Evolutionary conservation across 1,140 invertebrate species (phyloP).

Genomic region (Drosophila guanche): DNA sequence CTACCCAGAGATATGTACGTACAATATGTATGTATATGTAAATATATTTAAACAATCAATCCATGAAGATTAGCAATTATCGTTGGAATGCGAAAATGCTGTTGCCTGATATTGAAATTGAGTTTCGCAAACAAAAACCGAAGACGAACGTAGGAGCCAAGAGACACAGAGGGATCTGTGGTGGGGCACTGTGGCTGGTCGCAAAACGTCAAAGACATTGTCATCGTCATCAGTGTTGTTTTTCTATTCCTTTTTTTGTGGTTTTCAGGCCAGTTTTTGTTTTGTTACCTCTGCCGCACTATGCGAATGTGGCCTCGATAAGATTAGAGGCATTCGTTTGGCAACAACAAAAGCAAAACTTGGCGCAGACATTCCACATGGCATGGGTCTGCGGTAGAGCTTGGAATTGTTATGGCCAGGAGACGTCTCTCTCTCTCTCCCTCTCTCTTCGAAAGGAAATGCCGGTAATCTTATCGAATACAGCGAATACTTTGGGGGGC

Average conservation of each 20-base stretch:
- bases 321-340: slow-evolving; percentile 69
- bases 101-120: slow-evolving; percentile 77
- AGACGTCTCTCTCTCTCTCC: slow-evolving; percentile 51
- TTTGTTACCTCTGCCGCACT: slow-evolving; percentile 59
- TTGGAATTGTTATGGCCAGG: slow-evolving; percentile 38
- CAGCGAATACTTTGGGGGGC: slow-evolving; percentile 2
- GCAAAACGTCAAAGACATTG: slow-evolving; percentile 37
- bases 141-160: slow-evolving; percentile 3
- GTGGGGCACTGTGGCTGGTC: slow-evolving; percentile 7
- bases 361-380: slow-evolving; percentile 53
- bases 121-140: slow-evolving; percentile 68
- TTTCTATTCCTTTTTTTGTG: background rate
- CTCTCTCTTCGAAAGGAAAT: slow-evolving; percentile 74
- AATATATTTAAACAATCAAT: slow-evolving; percentile 68
- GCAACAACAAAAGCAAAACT: slow-evolving; percentile 49
- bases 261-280: slow-evolving; percentile 26
- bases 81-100: slow-evolving; percentile 77
- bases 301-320: slow-evolving; percentile 69
- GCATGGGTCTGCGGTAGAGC: slow-evolving; percentile 62
- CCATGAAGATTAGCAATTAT: slow-evolving; percentile 80
- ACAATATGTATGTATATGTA: slow-evolving; percentile 21
- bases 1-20: slow-evolving; percentile 12
- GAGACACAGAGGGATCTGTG: slow-evolving; percentile 5
- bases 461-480: slow-evolving; percentile 73
- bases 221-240: slow-evolving; percentile 62